Evolutionary conservation across 1,140 invertebrate genomes (phyloP).

Genomic region (Amyelois transitella): DNA sequence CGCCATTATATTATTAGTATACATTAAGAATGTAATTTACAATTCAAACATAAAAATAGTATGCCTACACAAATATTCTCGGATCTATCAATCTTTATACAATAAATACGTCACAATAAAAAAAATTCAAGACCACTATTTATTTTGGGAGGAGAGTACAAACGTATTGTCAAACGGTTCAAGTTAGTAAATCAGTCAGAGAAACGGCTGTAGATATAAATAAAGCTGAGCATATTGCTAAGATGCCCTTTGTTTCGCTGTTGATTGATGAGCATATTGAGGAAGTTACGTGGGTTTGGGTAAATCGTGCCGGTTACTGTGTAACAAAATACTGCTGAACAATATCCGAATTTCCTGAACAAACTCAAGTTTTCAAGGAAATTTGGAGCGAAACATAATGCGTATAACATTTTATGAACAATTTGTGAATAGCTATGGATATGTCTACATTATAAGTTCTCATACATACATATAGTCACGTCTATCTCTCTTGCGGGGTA

Average conservation of each 20-base stretch:
- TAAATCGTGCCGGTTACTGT: background rate
- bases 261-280: background rate
- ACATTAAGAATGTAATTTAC: too few relatives aligned
- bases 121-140: background rate
- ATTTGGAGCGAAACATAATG: too few relatives aligned
- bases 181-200: background rate
- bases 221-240: background rate
- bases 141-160: background rate
- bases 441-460: too few relatives aligned
- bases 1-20: too few relatives aligned
- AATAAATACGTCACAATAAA: background rate
- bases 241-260: background rate
- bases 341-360: too few relatives aligned
- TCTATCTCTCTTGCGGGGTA: too few relatives aligned
- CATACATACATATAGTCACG: too few relatives aligned
- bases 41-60: background rate
- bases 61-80: background rate
- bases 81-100: background rate
- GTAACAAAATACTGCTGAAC: background rate
- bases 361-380: too few relatives aligned
- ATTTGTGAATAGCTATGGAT: too few relatives aligned
- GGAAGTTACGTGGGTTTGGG: background rate
- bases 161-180: background rate
- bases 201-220: background rate
- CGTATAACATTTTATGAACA: too few relatives aligned